A percentile compares a stretch with the other conserved stretches of the same genome.
These are phyloP conservation scores for Corythornis leucogaster DNA, from an alignment of 2,797 vertebrate genomes.

Conservation along the genomic window DNA sequence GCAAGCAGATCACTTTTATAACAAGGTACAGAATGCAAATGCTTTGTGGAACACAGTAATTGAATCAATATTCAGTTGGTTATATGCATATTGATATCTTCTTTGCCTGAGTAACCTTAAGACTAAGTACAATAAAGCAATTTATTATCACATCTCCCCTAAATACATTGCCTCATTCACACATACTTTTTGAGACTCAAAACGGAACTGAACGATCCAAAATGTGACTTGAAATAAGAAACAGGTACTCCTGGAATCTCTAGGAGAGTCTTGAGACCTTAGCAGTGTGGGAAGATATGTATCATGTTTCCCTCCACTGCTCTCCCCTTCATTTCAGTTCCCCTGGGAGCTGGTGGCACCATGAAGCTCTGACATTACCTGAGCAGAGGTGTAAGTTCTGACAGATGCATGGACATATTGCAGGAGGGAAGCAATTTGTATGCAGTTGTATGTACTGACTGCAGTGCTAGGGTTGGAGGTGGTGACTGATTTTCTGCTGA, in stretches of 20 bases:
- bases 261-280: background rate
- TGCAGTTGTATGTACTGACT: background rate
- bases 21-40: conserved; percentile 18
- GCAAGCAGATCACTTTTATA: conserved; percentile 25
- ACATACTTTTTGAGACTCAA: background rate
- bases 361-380: background rate
- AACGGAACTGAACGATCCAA: background rate
- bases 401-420: background rate
- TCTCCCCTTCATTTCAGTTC: background rate
- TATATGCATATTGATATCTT: background rate
- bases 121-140: background rate
- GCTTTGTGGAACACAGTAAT: conserved; percentile 27
- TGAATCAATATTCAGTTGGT: background rate
- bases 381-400: background rate
- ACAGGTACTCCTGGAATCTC: background rate
- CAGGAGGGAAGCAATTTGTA: background rate
- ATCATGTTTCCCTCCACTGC: background rate
- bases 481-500: background rate
- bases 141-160: background rate
- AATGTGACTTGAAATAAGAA: background rate
- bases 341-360: background rate
- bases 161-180: background rate
- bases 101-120: conserved; percentile 47
- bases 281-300: background rate
- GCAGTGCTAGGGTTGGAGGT: background rate